A percentile compares a stretch with the other conserved stretches of the same genome.
Conservation (phyloP, 2,888 invertebrate genomes). For the Pollenia amentaria region DNA sequence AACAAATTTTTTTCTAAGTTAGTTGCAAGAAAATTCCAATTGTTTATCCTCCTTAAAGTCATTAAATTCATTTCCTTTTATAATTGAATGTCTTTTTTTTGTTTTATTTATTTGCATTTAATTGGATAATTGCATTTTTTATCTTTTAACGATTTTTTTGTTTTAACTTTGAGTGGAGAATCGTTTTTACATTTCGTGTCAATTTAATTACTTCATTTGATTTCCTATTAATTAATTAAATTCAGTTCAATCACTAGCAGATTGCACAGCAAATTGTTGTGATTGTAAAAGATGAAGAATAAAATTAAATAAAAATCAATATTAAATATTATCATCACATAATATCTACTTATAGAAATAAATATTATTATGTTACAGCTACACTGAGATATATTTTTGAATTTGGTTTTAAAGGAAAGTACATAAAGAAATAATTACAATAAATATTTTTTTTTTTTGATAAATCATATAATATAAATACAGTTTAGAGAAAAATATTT, state of each 20-base stretch:
- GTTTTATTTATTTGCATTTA: conserved; percentile 22
- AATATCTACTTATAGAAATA: not conserved
- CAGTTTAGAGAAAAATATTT: too few species aligned
- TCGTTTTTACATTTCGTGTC: conserved; percentile 10
- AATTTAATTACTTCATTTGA: conserved; percentile 34
- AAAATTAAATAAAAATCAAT: not conserved
- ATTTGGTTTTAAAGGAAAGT: too few species aligned
- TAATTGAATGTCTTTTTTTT: not conserved
- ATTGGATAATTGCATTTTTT: conserved; percentile 18
- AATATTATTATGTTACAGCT: too few species aligned
- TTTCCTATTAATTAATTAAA: conserved; percentile 43
- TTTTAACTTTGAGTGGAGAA: not conserved
- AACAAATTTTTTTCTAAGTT: too few species aligned
- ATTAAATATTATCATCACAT: not conserved
- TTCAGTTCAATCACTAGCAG: conserved; percentile 10
- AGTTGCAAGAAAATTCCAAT: too few species aligned
- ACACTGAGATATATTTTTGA: too few species aligned
- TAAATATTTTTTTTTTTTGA: too few species aligned
- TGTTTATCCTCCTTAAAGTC: not conserved
- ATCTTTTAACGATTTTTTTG: conserved; percentile 6
- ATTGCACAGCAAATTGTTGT: conserved; percentile 1
- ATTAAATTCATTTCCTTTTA: not conserved
- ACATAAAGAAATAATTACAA: too few species aligned
- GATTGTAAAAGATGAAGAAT: not conserved
- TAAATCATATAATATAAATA: too few species aligned